Evolutionary conservation across 37 sponge, comb jelly and placozoan genomes (phyloP), one percentile per base, ranked within the genome.

Genomic region (Petrosia ficiformis): DNA sequence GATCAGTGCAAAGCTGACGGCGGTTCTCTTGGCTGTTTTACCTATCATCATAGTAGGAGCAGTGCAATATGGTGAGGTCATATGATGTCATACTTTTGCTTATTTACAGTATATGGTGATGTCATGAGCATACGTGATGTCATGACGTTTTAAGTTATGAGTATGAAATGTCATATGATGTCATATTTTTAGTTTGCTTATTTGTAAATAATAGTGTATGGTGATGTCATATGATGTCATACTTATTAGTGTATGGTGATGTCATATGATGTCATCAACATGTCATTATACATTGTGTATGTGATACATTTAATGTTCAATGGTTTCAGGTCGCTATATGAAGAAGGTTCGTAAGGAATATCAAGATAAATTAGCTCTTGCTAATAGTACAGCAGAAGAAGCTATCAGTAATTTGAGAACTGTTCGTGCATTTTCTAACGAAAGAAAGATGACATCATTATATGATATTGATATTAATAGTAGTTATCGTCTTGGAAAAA

Each of bases 361-460:
- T 69, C 94, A 93, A 70, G 94, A 93, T 44, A 74, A 85, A 52
- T 71, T 93, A 29, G 94, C 87, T 4, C 80, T 71, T 59, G 94
- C 94, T 31, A 77, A 60, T 65, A 93, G 80, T 54, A 77, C 78
- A 33, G 94, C 94, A 3, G 94, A 93, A 76, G 94, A 93, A 42
- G 68, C 90, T 0, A 81, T 93, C 40, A 77, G 90, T 42, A 93
- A 88, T 60, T 73, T 93, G 11, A 39, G 86, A 0, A 93, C 94
- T 25, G 94, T 93, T 22, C 74, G 90, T 24, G 85, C 90, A n/a
- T 93, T 93, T 52, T 83, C 89, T 42, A 89, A 86, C 57, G 94
- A 93, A 61, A 3, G 29, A 30, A 93, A 89, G 40, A 85, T 82
- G 83, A 66, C 48, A 30, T 59, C 30, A 28, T 29, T 37, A 0